These are phyloP conservation scores for Hydroisotoma schaefferi DNA, from an alignment of 2,888 invertebrate genomes.

Conservation along the genomic window DNA sequence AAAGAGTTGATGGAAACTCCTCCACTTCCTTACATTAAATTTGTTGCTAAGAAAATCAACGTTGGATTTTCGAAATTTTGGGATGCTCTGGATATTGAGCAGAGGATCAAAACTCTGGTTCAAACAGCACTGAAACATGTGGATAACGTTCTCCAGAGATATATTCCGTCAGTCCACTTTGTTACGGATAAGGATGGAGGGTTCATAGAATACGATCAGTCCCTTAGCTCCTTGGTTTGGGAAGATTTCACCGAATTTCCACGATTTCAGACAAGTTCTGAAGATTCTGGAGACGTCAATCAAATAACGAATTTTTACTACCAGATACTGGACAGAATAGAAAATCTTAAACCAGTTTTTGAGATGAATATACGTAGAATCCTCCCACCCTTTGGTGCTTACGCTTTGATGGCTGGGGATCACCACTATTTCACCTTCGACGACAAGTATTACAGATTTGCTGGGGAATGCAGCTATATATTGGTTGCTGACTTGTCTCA, in stretches of 20 bases:
- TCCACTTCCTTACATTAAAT: constrained; percentile 48
- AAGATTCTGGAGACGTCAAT: constrained; percentile 40
- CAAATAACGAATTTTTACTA: constrained; percentile 47
- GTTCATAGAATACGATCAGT: constrained; percentile 49
- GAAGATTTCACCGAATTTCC: constrained; percentile 49
- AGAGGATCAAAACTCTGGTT: constrained; percentile 38
- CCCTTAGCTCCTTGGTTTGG: constrained; percentile 50
- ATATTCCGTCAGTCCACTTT: constrained; percentile 39
- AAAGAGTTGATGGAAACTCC: constrained; percentile 47
- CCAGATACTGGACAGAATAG: constrained; percentile 44
- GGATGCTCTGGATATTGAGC: constrained; percentile 45
- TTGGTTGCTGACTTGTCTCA: constrained; percentile 55
- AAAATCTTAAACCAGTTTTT: constrained; percentile 41
- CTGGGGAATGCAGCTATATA: constrained; percentile 56
- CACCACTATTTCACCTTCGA: constrained; percentile 57
- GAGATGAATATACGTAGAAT: constrained; percentile 45
- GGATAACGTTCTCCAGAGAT: constrained; percentile 44
- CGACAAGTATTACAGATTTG: constrained; percentile 54
- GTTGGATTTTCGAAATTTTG: constrained; percentile 34
- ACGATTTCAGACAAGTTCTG: constrained; percentile 35
- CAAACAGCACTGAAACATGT: constrained; percentile 43
- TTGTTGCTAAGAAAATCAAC: constrained; percentile 38
- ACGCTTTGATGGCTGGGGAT: constrained; percentile 54
- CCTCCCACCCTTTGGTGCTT: constrained; percentile 50
- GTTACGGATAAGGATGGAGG: constrained; percentile 48